Percentiles rank a stretch among this genome's conserved stretches.
Evolutionary conservation across 2,113 vertebrate species (phyloP).

Genomic region (Myrmecophaga tridactyla): DNA sequence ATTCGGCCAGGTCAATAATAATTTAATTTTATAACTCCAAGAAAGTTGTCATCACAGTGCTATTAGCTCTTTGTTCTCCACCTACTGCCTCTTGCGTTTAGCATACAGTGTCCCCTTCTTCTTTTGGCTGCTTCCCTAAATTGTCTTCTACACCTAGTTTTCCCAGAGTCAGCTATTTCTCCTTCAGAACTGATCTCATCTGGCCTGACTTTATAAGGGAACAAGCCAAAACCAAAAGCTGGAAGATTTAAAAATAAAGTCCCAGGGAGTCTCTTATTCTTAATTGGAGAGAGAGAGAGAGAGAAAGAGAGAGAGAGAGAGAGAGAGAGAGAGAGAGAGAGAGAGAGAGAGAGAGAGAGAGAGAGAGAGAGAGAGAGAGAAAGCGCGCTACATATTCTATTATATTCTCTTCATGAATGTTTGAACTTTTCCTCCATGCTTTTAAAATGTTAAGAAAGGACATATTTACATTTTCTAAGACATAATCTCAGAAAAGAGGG

Average conservation of each 20-base stretch:
- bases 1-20: background rate
- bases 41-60: background rate
- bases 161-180: background rate
- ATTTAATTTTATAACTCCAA: background rate
- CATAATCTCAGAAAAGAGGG: background rate
- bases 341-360: background rate
- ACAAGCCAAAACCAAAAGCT: background rate
- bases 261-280: too few species aligned
- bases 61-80: background rate
- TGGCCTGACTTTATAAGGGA: background rate
- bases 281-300: background rate
- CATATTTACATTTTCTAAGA: background rate
- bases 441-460: background rate
- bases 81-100: background rate
- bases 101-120: fast-evolving
- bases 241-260: background rate
- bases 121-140: background rate
- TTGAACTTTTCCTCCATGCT: background rate
- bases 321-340: background rate
- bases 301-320: background rate
- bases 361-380: background rate
- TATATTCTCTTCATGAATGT: background rate
- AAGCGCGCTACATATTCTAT: background rate
- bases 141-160: background rate
- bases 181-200: background rate